phyloP scores from a whole-genome alignment of 2,888 invertebrate genomes.

The Julus scanicus region DNA sequence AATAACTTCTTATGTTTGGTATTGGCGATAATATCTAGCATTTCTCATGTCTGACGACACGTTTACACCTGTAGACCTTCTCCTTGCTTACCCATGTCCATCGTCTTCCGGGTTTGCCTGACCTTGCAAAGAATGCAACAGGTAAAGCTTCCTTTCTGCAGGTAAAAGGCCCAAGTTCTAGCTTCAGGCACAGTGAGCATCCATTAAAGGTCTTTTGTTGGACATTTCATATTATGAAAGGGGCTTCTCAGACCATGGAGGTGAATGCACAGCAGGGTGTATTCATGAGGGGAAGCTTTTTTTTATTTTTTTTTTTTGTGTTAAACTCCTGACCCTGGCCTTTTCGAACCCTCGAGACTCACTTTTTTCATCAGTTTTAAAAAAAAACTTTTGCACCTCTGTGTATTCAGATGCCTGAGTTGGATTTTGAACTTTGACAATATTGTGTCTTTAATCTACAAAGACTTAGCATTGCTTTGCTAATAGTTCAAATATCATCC shows the following conservation, averaged over 20 bases:
- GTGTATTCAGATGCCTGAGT: background rate
- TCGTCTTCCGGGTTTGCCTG: slow-evolving; percentile 47
- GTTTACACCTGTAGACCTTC: background rate
- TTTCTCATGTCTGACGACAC: background rate
- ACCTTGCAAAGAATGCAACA: slow-evolving; percentile 48
- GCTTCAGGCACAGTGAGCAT: background rate
- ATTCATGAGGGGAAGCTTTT: background rate
- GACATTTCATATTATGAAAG: background rate
- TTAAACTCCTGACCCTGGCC: background rate
- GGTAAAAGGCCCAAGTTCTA: slow-evolving; percentile 1
- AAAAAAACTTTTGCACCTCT: background rate
- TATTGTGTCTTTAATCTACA: background rate
- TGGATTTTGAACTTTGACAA: slow-evolving; percentile 3
- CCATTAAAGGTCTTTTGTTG: slow-evolving; percentile 36
- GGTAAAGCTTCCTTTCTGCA: background rate
- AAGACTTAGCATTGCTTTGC: background rate
- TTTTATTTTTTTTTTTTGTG: background rate
- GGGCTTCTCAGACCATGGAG: slow-evolving; percentile 46
- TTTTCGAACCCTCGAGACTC: background rate
- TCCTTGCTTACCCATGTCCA: background rate
- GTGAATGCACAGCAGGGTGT: slow-evolving; percentile 46
- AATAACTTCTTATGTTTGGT: background rate
- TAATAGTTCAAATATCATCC: background rate
- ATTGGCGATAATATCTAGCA: background rate
- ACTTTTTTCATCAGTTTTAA: background rate